Percentiles rank a stretch among this genome's conserved stretches.
phyloP scores from a whole-genome alignment of 1,140 invertebrate genomes.

The Apis dorsata region DNA sequence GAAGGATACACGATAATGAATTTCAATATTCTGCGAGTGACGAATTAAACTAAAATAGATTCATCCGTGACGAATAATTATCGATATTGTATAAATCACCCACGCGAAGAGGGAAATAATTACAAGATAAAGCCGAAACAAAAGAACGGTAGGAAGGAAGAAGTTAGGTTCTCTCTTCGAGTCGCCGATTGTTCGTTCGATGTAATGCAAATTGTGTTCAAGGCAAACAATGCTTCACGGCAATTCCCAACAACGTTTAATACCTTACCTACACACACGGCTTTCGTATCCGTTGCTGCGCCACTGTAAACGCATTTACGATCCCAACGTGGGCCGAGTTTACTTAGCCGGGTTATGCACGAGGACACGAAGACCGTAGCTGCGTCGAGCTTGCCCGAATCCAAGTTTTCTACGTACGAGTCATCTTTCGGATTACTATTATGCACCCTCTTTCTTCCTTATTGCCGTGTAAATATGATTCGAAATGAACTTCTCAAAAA shows the following conservation, averaged over 20 bases:
- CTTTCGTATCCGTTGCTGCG: slow-evolving; percentile 41
- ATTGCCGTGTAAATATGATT: slow-evolving; percentile 29
- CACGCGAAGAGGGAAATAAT: neutral
- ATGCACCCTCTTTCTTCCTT: slow-evolving; percentile 33
- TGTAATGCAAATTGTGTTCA: neutral
- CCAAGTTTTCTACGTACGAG: slow-evolving; percentile 8
- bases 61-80: neutral
- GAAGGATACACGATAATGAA: neutral
- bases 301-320: slow-evolving; percentile 63
- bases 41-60: neutral
- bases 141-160: no score
- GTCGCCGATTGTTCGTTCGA: neutral
- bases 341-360: slow-evolving; percentile 57
- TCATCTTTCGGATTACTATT: slow-evolving; percentile 42
- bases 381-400: neutral
- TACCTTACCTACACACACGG: neutral
- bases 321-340: slow-evolving; percentile 60
- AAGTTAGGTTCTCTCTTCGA: neutral
- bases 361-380: slow-evolving; percentile 19
- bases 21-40: slow-evolving; percentile 3
- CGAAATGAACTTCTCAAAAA: slow-evolving; percentile 5
- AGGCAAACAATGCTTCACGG: neutral
- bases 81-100: no score
- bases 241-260: slow-evolving; percentile 1
- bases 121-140: neutral